Evolutionary conservation across 2,113 vertebrate species (phyloP), one percentile per base, ranked within the genome.

Genomic region (Coturnix japonica): DNA sequence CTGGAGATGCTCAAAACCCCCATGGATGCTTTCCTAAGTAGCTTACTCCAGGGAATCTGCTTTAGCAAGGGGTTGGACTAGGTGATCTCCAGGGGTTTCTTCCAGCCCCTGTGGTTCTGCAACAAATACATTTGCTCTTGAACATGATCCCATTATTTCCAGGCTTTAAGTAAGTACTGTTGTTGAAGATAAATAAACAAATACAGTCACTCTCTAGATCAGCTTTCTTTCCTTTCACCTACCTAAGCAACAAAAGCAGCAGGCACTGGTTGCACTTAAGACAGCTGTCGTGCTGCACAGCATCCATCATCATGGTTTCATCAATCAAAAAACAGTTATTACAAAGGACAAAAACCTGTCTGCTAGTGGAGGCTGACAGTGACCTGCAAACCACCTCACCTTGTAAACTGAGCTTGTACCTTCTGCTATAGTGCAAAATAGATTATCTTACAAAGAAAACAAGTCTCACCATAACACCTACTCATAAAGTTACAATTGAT

Each of bases 331-430:
- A 74, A 28, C 3, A 46, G 35, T 70, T 71, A 47, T 2, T 16
- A 47, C 7, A 18, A 46, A 4, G 7, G 0, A 1, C 41, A 72
- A 89, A 90, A 76, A 85, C 23, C 37, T 16, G 4, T 23, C 35
- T 79, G 64, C 30, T 26, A 17, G 4, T 75, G 28, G 14, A 91
- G 18, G 44, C 13, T 57, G 30, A 53, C 12, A 61, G 37, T 0
- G 0, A 75, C 6, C 15, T 0, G 0, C 33, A 72, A 67, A 57
- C 13, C 21, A 71, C 21, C 25, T 64, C 7, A 31, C 31, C 49
- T 31, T 59, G 31, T 35, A 73, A 84, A 41, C 6, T 21, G 44
- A 86, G 26, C 22, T 35, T 61, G 12, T 0, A 1, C 13, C 21
- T 76, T 41, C 25, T 15, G 17, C 43, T 35, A 37, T 4, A 76